A percentile compares a stretch with the other conserved stretches of the same genome.
phyloP scores from a whole-genome alignment of 2,888 invertebrate species.

The Melanargia galathea region DNA sequence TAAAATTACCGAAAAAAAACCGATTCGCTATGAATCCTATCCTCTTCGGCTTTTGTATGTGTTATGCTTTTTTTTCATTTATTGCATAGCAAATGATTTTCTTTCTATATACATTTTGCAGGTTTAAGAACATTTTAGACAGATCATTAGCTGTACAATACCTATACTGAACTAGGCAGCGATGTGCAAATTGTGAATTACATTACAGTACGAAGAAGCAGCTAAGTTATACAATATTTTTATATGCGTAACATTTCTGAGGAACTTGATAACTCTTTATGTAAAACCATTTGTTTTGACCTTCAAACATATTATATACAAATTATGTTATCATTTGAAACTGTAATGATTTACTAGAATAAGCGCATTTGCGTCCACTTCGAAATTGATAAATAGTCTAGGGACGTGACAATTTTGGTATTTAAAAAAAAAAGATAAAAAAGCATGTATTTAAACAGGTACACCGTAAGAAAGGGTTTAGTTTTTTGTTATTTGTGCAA shows the following conservation, averaged over 20 bases:
- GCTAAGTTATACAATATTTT: no score
- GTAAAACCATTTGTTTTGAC: constrained; percentile 20
- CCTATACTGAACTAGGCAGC: no score
- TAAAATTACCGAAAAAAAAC: no score
- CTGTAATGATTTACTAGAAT: constrained; percentile 37
- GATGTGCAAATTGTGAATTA: no score
- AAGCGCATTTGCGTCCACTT: constrained; percentile 33
- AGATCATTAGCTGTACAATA: no score
- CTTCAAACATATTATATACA: constrained; percentile 17
- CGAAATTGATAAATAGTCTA: constrained; percentile 47
- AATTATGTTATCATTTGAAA: constrained; percentile 32
- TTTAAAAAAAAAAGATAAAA: constrained; percentile 39
- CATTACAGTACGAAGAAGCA: no score
- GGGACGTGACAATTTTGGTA: constrained; percentile 56
- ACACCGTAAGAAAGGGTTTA: constrained; percentile 21
- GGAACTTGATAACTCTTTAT: neutral
- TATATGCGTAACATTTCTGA: neutral
- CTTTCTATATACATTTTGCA: no score
- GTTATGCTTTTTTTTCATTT: no score
- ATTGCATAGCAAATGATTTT: no score
- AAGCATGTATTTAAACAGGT: constrained; percentile 43
- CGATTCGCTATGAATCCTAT: no score
- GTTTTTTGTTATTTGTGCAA: constrained; percentile 25
- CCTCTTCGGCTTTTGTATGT: no score
- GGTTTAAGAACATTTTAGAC: no score